Evolutionary conservation across 2,113 vertebrate species (phyloP).

Genomic region (Prolemur simus): DNA sequence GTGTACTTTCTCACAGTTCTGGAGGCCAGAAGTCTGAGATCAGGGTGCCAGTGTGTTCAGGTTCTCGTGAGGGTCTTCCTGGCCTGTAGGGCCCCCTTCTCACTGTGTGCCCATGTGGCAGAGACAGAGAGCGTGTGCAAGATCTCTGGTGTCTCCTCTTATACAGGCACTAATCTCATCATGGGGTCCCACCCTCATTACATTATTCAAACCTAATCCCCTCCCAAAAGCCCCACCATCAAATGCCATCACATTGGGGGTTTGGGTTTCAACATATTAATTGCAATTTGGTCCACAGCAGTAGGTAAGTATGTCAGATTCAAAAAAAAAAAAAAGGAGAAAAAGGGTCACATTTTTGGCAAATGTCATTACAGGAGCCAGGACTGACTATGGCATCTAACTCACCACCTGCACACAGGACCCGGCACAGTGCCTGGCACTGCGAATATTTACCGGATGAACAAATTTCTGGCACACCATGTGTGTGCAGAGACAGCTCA

Average conservation of each 20-base stretch:
- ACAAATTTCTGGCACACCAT: too few relatives aligned
- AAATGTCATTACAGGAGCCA: too few relatives aligned
- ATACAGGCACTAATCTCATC: neutral
- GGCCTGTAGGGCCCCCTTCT: neutral
- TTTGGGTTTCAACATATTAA: neutral
- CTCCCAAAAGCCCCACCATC: neutral
- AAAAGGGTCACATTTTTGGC: neutral
- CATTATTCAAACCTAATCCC: neutral
- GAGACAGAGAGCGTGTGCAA: neutral
- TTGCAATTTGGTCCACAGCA: too few relatives aligned
- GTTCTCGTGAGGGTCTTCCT: neutral
- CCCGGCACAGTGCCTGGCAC: too few relatives aligned
- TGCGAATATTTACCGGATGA: too few relatives aligned
- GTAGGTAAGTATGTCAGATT: neutral
- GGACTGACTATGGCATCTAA: neutral
- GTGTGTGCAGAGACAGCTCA: too few relatives aligned
- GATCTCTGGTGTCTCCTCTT: neutral
- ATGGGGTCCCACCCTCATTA: too few relatives aligned
- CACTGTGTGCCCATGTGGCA: neutral
- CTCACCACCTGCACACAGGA: too few relatives aligned
- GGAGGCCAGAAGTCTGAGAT: neutral
- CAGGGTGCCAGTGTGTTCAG: fast-evolving
- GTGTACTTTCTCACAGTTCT: neutral
- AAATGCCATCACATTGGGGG: neutral
- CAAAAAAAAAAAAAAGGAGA: neutral